Evolutionary conservation across 30 jellyfish, hydroid and myxozoan species (phyloP).

Genomic region (Aurelia sp.): DNA sequence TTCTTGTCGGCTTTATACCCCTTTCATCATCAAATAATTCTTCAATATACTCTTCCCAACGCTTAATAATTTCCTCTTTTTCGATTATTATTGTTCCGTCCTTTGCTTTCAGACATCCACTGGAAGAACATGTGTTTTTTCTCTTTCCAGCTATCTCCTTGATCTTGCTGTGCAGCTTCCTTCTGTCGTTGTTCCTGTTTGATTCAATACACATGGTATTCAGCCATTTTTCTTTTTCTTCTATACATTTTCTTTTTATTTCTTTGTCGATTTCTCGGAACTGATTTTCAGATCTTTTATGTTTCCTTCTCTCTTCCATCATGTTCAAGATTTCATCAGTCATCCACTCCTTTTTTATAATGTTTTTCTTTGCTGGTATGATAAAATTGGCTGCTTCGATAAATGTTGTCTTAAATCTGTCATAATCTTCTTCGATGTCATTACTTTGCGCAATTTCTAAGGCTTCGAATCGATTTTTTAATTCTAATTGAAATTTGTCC

Average conservation of each 20-base stretch:
- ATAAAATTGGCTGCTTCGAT: too few relatives aligned
- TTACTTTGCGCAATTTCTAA: background rate
- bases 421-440: background rate
- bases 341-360: slow-evolving; percentile 1
- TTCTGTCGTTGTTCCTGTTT: background rate
- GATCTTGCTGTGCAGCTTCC: slow-evolving; percentile 12
- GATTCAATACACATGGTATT: background rate
- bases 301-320: slow-evolving; percentile 40
- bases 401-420: background rate
- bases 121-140: slow-evolving; percentile 2
- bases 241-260: slow-evolving; percentile 4
- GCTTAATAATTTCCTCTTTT: too few relatives aligned
- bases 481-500: background rate
- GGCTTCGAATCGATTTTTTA: background rate
- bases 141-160: slow-evolving; percentile 27
- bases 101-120: slow-evolving; percentile 9
- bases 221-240: background rate
- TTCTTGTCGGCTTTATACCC: too few relatives aligned
- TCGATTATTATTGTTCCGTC: slow-evolving; percentile 8
- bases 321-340: slow-evolving; percentile 21
- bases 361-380: background rate
- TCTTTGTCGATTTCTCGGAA: slow-evolving; percentile 31
- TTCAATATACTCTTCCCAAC: too few relatives aligned
- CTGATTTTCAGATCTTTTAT: background rate
- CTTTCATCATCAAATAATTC: too few relatives aligned